phyloP scores from a whole-genome alignment of 1,140 invertebrate genomes.

The Drosophila leontia region DNA sequence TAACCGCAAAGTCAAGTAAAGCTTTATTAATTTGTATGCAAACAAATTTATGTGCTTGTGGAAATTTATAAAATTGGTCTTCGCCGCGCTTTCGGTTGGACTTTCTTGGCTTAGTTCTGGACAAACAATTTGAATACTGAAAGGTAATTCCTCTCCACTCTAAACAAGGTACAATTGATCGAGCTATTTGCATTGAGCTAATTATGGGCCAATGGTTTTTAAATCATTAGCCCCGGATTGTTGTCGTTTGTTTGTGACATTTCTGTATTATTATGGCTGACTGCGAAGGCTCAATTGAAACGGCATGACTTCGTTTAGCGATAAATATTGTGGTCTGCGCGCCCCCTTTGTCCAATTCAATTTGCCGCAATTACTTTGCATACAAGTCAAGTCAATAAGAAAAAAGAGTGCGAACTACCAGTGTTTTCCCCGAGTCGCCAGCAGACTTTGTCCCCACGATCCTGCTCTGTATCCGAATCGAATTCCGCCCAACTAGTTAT shows the following conservation, averaged over 20 bases:
- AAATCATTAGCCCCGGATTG: slow-evolving; percentile 30
- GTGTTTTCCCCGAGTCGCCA: not conserved
- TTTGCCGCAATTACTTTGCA: slow-evolving; percentile 82
- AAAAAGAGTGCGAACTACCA: slow-evolving; percentile 10
- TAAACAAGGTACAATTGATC: slow-evolving; percentile 34
- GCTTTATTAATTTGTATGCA: slow-evolving; percentile 66
- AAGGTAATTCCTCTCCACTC: not conserved
- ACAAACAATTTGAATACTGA: slow-evolving; percentile 44
- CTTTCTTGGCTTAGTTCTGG: not conserved
- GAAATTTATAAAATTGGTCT: slow-evolving; percentile 43
- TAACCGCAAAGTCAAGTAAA: slow-evolving; percentile 46
- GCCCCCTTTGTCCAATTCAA: slow-evolving; percentile 69
- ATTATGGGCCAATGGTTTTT: slow-evolving; percentile 45
- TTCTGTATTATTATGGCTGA: slow-evolving; percentile 40
- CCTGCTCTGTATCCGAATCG: slow-evolving; percentile 63
- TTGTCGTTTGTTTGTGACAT: slow-evolving; percentile 9
- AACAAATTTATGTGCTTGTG: slow-evolving; percentile 63
- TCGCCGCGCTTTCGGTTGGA: slow-evolving; percentile 1
- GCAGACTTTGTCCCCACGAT: slow-evolving; percentile 11
- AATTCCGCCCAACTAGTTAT: slow-evolving; percentile 61
- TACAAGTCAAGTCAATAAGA: slow-evolving; percentile 32
- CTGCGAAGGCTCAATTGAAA: slow-evolving; percentile 70
- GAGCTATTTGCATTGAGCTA: slow-evolving; percentile 30
- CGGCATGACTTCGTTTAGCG: slow-evolving; percentile 82
- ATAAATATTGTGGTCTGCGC: slow-evolving; percentile 58